Evolutionary conservation across 2,113 vertebrate species (phyloP).

Genomic region (Rhombomys opimus): DNA sequence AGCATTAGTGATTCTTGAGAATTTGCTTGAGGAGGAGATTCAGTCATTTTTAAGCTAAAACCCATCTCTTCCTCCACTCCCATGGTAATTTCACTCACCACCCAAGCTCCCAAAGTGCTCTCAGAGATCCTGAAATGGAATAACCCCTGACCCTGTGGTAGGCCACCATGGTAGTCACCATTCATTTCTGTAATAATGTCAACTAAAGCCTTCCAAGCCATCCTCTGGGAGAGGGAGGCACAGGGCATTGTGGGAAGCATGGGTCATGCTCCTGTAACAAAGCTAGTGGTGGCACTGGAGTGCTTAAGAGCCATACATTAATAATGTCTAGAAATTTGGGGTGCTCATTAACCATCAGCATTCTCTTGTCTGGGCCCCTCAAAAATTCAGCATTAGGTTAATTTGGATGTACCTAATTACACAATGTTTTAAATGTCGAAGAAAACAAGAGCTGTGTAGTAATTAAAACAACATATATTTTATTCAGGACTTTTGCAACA

Average conservation of each 20-base stretch:
- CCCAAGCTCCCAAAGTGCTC: neutral
- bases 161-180: neutral
- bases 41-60: neutral
- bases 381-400: neutral
- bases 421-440: neutral
- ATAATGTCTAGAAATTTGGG: neutral
- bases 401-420: neutral
- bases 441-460: neutral
- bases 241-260: neutral
- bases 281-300: too few species aligned
- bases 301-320: neutral
- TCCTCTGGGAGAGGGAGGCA: neutral
- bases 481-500: neutral
- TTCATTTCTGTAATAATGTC: neutral
- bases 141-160: neutral
- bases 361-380: neutral
- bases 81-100: neutral
- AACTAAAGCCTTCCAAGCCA: neutral
- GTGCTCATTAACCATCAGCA: neutral
- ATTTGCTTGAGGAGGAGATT: conserved; percentile 28
- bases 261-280: too few species aligned
- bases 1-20: neutral
- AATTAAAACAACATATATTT: neutral
- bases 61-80: rapidly evolving
- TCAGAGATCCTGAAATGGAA: neutral